Percentiles rank a stretch among this genome's conserved stretches.
Conservation (phyloP, 2,113 vertebrate species). For the Chrysemys picta region DNA sequence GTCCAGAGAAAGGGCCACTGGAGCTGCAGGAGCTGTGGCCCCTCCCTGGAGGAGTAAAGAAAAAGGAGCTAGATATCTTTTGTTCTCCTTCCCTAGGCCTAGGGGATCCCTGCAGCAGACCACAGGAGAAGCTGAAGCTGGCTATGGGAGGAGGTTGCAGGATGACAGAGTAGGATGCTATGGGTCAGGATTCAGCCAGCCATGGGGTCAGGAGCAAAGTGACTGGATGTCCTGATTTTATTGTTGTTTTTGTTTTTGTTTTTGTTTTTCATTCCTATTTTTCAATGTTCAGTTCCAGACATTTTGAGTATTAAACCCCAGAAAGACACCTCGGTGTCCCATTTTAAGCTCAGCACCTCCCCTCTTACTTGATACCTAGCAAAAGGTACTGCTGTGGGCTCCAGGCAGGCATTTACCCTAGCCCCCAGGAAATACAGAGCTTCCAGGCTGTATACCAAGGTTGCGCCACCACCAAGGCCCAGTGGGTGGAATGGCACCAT, state of each 20-base stretch:
- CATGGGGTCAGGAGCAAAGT: neutral
- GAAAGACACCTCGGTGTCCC: neutral
- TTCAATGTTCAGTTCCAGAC: neutral
- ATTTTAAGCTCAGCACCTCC: neutral
- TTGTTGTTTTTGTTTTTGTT: neutral
- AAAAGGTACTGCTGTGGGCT: neutral
- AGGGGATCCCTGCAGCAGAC: neutral
- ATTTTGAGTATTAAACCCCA: neutral
- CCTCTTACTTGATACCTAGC: neutral
- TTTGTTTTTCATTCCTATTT: neutral
- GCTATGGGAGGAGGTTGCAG: neutral
- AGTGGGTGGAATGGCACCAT: neutral
- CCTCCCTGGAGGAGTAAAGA: neutral
- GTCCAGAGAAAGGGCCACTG: neutral
- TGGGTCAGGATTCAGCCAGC: neutral
- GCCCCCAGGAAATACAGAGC: neutral
- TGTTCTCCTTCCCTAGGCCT: neutral
- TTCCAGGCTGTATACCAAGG: neutral
- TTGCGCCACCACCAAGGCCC: neutral
- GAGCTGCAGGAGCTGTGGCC: neutral
- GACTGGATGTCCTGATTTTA: neutral
- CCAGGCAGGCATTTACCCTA: neutral
- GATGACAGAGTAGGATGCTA: neutral
- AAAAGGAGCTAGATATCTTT: neutral
- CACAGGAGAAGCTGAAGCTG: neutral